Evolutionary conservation across 2,888 invertebrate genomes (phyloP).

Genomic region (Julus scanicus): DNA sequence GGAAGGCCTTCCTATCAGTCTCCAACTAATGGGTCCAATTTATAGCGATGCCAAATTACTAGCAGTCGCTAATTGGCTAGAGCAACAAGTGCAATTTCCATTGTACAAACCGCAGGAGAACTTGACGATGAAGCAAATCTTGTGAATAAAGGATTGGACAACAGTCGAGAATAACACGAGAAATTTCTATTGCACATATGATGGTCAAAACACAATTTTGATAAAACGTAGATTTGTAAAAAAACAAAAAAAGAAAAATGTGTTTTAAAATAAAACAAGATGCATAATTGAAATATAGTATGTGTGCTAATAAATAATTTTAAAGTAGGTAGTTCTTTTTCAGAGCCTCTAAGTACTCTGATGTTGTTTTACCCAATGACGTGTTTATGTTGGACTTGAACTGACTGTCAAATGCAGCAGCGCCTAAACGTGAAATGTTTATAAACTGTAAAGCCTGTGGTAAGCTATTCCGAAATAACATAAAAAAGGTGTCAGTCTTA

Average conservation of each 20-base stretch:
- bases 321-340: slow-evolving; percentile 38
- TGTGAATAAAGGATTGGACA: not conserved
- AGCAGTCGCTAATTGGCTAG: slow-evolving; percentile 83
- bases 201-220: not conserved
- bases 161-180: not conserved
- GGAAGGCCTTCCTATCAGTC: slow-evolving; percentile 81
- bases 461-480: not conserved
- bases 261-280: no score
- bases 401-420: not conserved
- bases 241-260: not conserved
- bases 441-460: no score
- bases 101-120: not conserved
- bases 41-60: slow-evolving; percentile 81
- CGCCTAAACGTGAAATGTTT: not conserved
- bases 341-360: slow-evolving; percentile 4
- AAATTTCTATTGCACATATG: not conserved
- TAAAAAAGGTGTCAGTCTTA: not conserved
- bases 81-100: slow-evolving; percentile 77
- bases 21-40: slow-evolving; percentile 87
- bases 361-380: slow-evolving; percentile 8
- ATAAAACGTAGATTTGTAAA: no score
- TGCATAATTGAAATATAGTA: not conserved
- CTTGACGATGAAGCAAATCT: not conserved
- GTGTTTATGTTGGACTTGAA: not conserved
- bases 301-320: not conserved